Base-by-base conservation (phyloP, 2,113 vertebrate species). In the Cisticola juncidis region DNA sequence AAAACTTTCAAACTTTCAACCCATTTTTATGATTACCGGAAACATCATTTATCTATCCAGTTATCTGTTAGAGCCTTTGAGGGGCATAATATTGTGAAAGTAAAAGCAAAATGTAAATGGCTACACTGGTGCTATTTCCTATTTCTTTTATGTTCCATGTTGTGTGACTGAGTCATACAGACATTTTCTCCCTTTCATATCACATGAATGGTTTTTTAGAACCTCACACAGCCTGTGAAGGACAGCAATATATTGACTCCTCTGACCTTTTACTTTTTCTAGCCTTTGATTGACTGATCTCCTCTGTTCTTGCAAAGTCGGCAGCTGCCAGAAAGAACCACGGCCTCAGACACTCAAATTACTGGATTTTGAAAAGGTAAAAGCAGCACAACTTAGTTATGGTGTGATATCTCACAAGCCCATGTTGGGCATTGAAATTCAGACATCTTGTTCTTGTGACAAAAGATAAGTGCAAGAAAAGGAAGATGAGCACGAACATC, bases 331-430 rank as follows among this genome's bases (percentile, higher is more conserved):
- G 86, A 73, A 96, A 77, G 54, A 94, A 33, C 50, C 68, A 61
- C 66, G 70, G 72, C 13, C 31, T 64, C 66, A 78, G 47, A 72
- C 24, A 73, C 36, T 80, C 3, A 3, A 81, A 95, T 53, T 90
- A 71, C 54, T 94, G 87, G 77, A 92, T 92, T 93, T 90, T 94
- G 81, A 88, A 97, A 95, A 92, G 84, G 58, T 88, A 73, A 94
- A 92, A 86, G 54, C 66, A 48, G 15, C 54, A 48, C 12, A 48
- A 21, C 21, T 89, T 77, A 81, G 72, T 81, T 92, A 36, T 54
- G 19, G 42, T 91, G 28, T 58, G 72, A 72, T 74, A 71, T 28
- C 69, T 92, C 40, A 61, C 44, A 91, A 70, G 36, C 28, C 61
- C 33, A 24, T 58, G 60, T 53, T 22, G 5, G 38, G 57, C 44